Conservation (phyloP, 2,797 vertebrate genomes). For the Coregonus ussuriensis region DNA sequence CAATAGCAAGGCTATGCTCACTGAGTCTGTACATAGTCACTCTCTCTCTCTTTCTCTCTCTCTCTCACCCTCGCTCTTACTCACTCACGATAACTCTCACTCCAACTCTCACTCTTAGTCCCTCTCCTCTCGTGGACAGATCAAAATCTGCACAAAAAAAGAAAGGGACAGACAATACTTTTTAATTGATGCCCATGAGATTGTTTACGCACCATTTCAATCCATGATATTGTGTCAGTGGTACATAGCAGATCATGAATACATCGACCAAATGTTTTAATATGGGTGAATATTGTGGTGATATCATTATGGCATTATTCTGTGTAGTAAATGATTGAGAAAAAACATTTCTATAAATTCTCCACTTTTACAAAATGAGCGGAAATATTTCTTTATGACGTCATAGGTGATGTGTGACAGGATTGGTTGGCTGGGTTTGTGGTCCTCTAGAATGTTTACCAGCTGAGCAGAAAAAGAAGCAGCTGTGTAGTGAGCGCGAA, state of each 20-base stretch:
- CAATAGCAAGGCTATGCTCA: too few relatives aligned
- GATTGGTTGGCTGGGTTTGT: constrained; percentile 37
- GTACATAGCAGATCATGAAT: background rate
- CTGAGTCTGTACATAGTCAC: too few relatives aligned
- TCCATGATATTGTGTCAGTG: background rate
- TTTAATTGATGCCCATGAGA: background rate
- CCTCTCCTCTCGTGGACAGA: too few relatives aligned
- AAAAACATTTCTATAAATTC: background rate
- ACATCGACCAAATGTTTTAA: background rate
- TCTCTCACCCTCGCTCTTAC: too few relatives aligned
- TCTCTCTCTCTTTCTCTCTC: too few relatives aligned
- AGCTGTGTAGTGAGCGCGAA: constrained; percentile 14
- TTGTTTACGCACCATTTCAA: background rate
- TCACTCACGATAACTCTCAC: too few relatives aligned
- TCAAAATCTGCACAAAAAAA: too few relatives aligned
- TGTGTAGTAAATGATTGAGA: background rate
- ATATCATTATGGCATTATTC: background rate
- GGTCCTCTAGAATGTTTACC: constrained; percentile 48
- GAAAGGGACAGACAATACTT: too few relatives aligned
- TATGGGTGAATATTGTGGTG: background rate
- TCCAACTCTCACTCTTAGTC: too few relatives aligned
- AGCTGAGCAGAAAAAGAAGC: constrained; percentile 32
- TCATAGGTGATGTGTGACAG: background rate
- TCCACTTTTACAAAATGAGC: background rate
- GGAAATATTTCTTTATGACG: constrained; percentile 25